Conservation (phyloP, 2,113 vertebrate species). For the Rutilus rutilus region DNA sequence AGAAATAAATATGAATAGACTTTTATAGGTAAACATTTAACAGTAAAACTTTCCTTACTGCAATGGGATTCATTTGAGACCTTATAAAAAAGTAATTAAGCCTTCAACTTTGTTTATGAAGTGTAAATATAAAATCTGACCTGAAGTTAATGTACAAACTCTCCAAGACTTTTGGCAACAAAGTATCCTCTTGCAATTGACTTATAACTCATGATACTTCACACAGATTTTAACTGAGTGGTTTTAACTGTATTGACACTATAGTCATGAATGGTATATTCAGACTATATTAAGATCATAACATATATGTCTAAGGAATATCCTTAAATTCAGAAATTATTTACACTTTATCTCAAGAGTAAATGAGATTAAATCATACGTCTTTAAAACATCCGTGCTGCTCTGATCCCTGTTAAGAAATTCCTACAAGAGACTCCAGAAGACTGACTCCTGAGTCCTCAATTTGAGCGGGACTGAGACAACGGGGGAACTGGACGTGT, state of each 20-base stretch:
- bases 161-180: not conserved
- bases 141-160: not conserved
- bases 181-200: not conserved
- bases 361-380: not conserved
- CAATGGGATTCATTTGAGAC: not conserved
- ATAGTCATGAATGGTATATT: not conserved
- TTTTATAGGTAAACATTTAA: conserved; percentile 3
- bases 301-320: conserved; percentile 25
- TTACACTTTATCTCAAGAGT: conserved; percentile 11
- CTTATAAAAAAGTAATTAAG: not conserved
- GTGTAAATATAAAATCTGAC: not conserved
- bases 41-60: not conserved
- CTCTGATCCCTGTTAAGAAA: conserved; percentile 85
- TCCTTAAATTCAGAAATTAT: conserved; percentile 13
- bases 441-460: conserved; percentile 84
- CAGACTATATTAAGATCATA: not conserved
- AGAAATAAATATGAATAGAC: conserved; percentile 14
- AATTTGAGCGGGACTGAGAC: conserved; percentile 77
- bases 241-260: conserved; percentile 20
- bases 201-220: not conserved
- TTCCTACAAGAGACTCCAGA: conserved; percentile 90
- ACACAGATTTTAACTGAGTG: not conserved
- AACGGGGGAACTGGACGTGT: conserved; percentile 84
- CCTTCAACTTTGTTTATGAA: conserved; percentile 11
- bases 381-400: conserved; percentile 74